Base-by-base conservation (phyloP, 2,797 vertebrate species). In the Eurystomus glaucurus region DNA sequence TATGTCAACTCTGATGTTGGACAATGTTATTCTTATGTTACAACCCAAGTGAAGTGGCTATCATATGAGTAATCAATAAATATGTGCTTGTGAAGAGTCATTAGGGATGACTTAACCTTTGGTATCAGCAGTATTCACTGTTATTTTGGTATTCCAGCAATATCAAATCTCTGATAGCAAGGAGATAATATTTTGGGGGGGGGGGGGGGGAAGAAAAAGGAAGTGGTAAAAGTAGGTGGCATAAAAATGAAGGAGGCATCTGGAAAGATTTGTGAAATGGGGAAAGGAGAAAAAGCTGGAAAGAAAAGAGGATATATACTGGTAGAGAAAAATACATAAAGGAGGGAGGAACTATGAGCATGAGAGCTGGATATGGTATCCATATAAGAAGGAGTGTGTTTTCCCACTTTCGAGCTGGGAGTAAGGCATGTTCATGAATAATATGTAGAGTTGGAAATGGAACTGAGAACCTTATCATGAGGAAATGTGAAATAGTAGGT, bases 1-100 rank as follows among this genome's bases (percentile, higher is more conserved):
- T 3, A 23, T 28, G 18, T 41, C 25, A 71, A 14, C 9, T 77
- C 25, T 64, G 69, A 41, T 25, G 21, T 3, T 45, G 12, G 28
- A 50, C 28, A 33, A 21, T 6, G 6, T 1, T 23, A 37, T 74
- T 80, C 25, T 51, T 48, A 12, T 5, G 14, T 52, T 51, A 57
- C 20, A 78, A 22, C 2, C 12, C 50, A 77, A 51, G 6, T 2
- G 1, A 76, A 1, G 0, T 20, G 21, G 3, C 6, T 70, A 10
- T 9, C 70, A 9, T 11, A 15, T 20, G 6, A 76, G 8, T 29
- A 70, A 61, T 23, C 18, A 79, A 71, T 15, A 72, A 26, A 26
- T 65, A 43, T 6, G 2, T 71, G 11, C 4, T 52, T 85, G 12
- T 55, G 39, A 21, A 51, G 4, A 31, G 29, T 46, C 46, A 55